phyloP scores from a whole-genome alignment of 2,888 invertebrate genomes.

The Clusia tigrina region DNA sequence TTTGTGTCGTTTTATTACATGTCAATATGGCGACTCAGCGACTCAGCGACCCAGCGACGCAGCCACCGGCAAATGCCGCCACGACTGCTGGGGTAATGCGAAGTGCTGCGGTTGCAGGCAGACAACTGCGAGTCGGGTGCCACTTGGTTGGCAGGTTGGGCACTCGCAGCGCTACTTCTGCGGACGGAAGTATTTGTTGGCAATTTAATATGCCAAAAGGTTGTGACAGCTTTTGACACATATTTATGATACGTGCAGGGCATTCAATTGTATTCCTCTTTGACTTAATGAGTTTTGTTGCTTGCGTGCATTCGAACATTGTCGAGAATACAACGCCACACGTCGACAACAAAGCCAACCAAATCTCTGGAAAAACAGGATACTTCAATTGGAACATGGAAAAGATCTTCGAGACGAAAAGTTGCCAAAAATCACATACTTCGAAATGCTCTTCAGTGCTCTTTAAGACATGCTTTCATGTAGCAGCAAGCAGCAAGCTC shows the following conservation, averaged over 20 bases:
- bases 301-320: neutral
- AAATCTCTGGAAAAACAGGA: no score
- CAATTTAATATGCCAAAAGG: conserved; percentile 11
- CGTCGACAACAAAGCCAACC: no score
- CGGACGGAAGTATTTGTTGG: neutral
- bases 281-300: neutral
- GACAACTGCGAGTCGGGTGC: neutral
- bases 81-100: neutral
- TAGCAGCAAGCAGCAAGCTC: no score
- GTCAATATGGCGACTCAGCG: neutral
- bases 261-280: conserved; percentile 8
- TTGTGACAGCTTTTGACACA: conserved; percentile 7
- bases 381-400: no score
- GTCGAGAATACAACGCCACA: no score
- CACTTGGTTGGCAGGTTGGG: neutral
- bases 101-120: neutral
- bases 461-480: no score
- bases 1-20: conserved; percentile 2
- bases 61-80: neutral
- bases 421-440: no score
- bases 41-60: neutral
- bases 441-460: no score
- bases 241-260: conserved; percentile 2
- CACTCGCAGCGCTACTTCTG: no score
- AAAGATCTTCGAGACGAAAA: no score